Evolutionary conservation across 2,888 invertebrate genomes (phyloP).

Genomic region (Drosophila niveifrons): DNA sequence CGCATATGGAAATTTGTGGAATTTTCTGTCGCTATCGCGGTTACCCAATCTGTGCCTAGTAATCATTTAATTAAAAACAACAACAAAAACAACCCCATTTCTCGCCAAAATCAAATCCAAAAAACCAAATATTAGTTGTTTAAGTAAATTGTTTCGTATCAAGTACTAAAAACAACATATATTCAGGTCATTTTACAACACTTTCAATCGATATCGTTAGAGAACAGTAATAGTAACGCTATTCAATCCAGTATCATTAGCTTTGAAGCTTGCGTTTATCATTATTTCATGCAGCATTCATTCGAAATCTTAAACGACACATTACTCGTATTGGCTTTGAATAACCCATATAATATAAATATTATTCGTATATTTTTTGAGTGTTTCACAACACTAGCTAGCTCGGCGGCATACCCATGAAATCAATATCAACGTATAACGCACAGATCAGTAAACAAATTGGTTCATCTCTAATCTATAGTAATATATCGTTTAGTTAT

Average conservation of each 20-base stretch:
- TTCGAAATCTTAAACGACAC: conserved; percentile 12
- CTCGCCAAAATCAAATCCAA: conserved; percentile 31
- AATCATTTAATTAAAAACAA: conserved; percentile 57
- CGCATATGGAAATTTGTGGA: conserved; percentile 84
- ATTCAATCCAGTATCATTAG: conserved; percentile 48
- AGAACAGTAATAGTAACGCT: conserved; percentile 30
- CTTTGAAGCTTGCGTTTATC: conserved; percentile 61
- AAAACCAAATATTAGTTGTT: conserved; percentile 42
- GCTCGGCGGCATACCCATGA: conserved; percentile 63
- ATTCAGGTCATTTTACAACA: conserved; percentile 55
- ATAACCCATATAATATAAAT: conserved; percentile 46
- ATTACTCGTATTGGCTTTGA: conserved; percentile 45
- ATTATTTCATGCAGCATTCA: conserved; percentile 47
- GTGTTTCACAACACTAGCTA: conserved; percentile 37
- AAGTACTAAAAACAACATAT: conserved; percentile 59
- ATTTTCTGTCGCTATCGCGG: conserved; percentile 86
- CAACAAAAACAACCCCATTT: conserved; percentile 33
- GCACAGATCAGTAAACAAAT: conserved; percentile 70
- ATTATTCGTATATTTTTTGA: conserved; percentile 26
- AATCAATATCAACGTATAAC: conserved; percentile 45
- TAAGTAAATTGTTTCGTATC: conserved; percentile 55
- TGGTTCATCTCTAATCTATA: conserved; percentile 51
- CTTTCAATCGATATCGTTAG: conserved; percentile 34
- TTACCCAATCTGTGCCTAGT: conserved; percentile 86
- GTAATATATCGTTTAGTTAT: conserved; percentile 34